These are phyloP conservation scores for Lycophotia porphyrea DNA, from an alignment of 2,888 invertebrate genomes.

Conservation along the genomic window DNA sequence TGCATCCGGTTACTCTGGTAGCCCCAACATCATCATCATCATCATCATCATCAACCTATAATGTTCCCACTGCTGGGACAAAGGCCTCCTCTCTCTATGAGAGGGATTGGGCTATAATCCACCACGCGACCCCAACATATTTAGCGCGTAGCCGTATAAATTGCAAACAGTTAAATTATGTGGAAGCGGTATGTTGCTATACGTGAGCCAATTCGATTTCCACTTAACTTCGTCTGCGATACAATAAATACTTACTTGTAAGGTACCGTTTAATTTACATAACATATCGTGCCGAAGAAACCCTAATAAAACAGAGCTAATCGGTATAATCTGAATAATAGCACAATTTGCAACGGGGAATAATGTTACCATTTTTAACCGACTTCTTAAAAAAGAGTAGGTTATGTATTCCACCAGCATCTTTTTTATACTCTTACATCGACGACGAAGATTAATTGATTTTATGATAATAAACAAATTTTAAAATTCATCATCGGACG, in stretches of 20 bases:
- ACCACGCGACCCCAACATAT: too few relatives aligned
- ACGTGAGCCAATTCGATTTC: slow-evolving; percentile 31
- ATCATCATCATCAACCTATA: too few relatives aligned
- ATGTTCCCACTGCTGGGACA: too few relatives aligned
- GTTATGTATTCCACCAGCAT: background rate
- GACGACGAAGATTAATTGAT: slow-evolving; percentile 23
- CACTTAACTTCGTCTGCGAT: slow-evolving; percentile 9
- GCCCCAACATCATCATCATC: too few relatives aligned
- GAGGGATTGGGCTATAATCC: too few relatives aligned
- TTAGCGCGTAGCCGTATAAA: background rate
- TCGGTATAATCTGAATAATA: slow-evolving; percentile 39
- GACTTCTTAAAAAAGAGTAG: background rate
- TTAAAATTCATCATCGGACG: slow-evolving; percentile 41
- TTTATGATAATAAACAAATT: slow-evolving; percentile 45
- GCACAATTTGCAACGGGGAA: slow-evolving; percentile 25
- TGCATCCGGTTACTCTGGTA: too few relatives aligned
- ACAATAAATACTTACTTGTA: slow-evolving; percentile 30
- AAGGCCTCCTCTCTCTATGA: too few relatives aligned
- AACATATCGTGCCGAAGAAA: slow-evolving; percentile 31
- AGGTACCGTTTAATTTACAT: slow-evolving; percentile 33
- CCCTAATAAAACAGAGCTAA: slow-evolving; percentile 31
- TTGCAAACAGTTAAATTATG: slow-evolving; percentile 7
- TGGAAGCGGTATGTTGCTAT: background rate
- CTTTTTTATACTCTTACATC: slow-evolving; percentile 2
- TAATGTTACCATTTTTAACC: slow-evolving; percentile 1